A percentile compares a stretch with the other conserved stretches of the same genome.
These are phyloP conservation scores for Aphrocallistes beatrix DNA, from an alignment of 37 sponge, comb jelly and placozoan genomes.

Conservation along the genomic window DNA sequence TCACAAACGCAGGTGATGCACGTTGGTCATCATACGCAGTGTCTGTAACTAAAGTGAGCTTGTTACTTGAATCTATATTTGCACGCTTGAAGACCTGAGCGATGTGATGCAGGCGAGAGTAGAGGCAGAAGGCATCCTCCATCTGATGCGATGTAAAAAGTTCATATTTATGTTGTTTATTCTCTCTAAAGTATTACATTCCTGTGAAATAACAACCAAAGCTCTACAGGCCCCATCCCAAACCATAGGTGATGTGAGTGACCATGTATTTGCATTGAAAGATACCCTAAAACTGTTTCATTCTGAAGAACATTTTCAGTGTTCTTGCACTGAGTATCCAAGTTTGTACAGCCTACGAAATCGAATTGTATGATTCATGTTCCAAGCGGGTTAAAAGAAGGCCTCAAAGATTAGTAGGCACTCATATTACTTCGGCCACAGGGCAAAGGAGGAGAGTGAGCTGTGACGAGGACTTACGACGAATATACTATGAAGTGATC, in stretches of 20 bases:
- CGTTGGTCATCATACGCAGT: not conserved
- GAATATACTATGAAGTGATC: not conserved
- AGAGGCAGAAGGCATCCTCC: not conserved
- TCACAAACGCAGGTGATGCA: not conserved
- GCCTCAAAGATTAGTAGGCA: not conserved
- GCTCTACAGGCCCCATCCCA: not conserved
- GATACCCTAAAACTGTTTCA: not conserved
- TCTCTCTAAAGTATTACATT: not conserved
- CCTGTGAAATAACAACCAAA: not conserved
- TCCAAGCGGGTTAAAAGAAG: not conserved
- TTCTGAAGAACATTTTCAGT: not conserved
- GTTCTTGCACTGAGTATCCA: not conserved
- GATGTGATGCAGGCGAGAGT: not conserved
- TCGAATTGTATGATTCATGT: not conserved
- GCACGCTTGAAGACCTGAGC: not conserved
- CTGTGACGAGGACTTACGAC: not conserved
- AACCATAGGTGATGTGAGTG: not conserved
- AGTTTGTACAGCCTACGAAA: not conserved
- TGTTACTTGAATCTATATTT: not conserved
- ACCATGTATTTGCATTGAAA: not conserved
- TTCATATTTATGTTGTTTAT: not conserved
- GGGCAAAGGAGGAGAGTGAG: not conserved
- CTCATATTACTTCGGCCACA: not conserved
- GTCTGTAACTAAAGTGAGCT: not conserved
- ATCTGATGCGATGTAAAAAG: not conserved